Conservation (phyloP, 2,113 vertebrate species). For the Entelurus aequoreus region DNA sequence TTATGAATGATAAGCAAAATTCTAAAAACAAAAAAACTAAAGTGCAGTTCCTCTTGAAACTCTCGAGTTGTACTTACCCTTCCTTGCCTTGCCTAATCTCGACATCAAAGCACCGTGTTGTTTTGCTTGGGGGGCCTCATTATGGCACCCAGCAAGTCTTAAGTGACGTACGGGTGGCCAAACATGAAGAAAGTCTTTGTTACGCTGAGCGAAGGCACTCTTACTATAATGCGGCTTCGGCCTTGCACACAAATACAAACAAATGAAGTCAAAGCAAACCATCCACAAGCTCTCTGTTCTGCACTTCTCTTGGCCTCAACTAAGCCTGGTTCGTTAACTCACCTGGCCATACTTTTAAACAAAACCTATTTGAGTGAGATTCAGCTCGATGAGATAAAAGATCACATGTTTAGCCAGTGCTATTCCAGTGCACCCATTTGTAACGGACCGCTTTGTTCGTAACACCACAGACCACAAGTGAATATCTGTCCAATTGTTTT, state of each 20-base stretch:
- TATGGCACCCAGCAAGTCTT: slow-evolving; percentile 22
- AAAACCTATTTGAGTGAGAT: neutral
- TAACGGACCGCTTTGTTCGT: slow-evolving; percentile 4
- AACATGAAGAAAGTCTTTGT: slow-evolving; percentile 40
- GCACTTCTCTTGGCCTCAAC: slow-evolving; percentile 14
- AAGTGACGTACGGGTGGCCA: slow-evolving; percentile 25
- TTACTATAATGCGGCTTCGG: slow-evolving; percentile 21
- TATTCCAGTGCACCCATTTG: neutral
- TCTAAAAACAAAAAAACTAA: too few species aligned
- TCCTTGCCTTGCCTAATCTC: slow-evolving; percentile 25
- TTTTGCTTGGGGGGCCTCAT: slow-evolving; percentile 32
- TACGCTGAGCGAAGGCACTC: slow-evolving; percentile 26
- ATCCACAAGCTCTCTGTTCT: slow-evolving; percentile 21
- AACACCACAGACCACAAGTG: neutral
- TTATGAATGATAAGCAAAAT: too few species aligned
- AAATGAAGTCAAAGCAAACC: slow-evolving; percentile 33
- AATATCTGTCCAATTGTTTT: slow-evolving; percentile 20
- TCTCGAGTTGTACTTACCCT: slow-evolving; percentile 34
- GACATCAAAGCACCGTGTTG: slow-evolving; percentile 32
- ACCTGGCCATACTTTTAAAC: neutral
- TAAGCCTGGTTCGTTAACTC: slow-evolving; percentile 1
- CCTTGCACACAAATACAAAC: slow-evolving; percentile 34
- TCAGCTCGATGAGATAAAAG: neutral
- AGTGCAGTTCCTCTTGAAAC: slow-evolving; percentile 22
- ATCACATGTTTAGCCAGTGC: neutral